These are phyloP conservation scores for Macrocentrus cingulum DNA, from an alignment of 1,140 invertebrate genomes.

Conservation along the genomic window DNA sequence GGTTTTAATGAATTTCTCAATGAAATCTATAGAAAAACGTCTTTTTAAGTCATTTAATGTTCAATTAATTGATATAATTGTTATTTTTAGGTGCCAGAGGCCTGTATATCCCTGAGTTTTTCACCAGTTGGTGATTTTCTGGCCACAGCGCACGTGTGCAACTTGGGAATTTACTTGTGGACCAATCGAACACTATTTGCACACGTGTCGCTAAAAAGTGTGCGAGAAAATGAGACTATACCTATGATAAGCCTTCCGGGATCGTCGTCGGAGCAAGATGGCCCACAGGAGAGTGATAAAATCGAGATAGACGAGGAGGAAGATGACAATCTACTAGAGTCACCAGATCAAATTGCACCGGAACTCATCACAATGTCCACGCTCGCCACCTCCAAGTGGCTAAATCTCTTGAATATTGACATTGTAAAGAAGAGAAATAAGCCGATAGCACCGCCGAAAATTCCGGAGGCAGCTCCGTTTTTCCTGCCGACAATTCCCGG, in stretches of 20 bases:
- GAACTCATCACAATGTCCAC: conserved; percentile 86
- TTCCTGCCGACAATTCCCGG: conserved; percentile 90
- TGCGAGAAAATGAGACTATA: conserved; percentile 65
- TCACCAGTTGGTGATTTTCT: conserved; percentile 90
- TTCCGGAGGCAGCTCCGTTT: conserved; percentile 87
- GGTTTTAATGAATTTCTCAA: no score
- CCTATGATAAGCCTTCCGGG: conserved; percentile 66
- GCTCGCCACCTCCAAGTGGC: conserved; percentile 86
- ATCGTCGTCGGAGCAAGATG: conserved; percentile 42
- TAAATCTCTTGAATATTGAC: conserved; percentile 89
- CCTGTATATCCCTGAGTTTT: conserved; percentile 83
- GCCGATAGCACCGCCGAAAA: conserved; percentile 80
- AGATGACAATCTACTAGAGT: conserved; percentile 68
- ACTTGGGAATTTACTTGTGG: conserved; percentile 93
- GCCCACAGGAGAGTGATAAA: conserved; percentile 38
- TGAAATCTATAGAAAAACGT: no score
- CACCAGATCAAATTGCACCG: conserved; percentile 77
- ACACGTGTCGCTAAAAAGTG: conserved; percentile 75
- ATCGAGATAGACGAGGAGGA: conserved; percentile 46
- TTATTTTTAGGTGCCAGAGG: conserved; percentile 65
- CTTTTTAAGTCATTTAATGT: no score
- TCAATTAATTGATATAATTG: no score
- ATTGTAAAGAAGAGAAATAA: conserved; percentile 89
- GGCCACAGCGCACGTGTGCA: conserved; percentile 84
- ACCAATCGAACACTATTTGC: conserved; percentile 85